A percentile compares a stretch with the other conserved stretches of the same genome.
Evolutionary conservation across 2,797 vertebrate species (phyloP).

Genomic region (Mormyrops boulengeri): DNA sequence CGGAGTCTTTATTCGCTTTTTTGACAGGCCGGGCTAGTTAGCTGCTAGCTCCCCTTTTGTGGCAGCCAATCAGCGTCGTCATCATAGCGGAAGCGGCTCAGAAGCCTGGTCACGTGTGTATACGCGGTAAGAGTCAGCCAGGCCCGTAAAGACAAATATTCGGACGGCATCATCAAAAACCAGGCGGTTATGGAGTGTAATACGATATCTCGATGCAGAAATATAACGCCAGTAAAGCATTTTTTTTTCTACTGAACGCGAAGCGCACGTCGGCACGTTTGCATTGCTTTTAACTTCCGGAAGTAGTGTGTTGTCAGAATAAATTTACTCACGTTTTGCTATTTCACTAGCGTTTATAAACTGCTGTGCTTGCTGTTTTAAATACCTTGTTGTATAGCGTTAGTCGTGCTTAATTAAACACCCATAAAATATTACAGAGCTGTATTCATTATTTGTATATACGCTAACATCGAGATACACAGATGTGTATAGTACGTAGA

Average conservation of each 20-base stretch:
- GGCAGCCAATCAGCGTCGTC: slow-evolving; percentile 23
- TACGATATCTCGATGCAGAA: neutral
- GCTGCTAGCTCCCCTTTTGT: neutral
- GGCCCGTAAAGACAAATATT: neutral
- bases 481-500: neutral
- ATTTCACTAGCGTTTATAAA: neutral
- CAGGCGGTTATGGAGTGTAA: neutral
- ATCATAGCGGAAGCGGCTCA: neutral
- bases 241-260: neutral
- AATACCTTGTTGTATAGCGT: neutral
- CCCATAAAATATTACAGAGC: neutral
- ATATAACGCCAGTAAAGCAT: neutral
- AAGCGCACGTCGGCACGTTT: neutral
- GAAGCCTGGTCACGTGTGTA: neutral
- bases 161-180: neutral
- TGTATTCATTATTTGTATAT: neutral
- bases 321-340: neutral
- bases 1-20: neutral
- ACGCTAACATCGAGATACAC: neutral
- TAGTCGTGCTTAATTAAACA: neutral
- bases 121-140: neutral
- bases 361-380: neutral
- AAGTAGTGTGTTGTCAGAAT: neutral
- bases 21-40: slow-evolving; percentile 9
- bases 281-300: neutral